A percentile compares a stretch with the other conserved stretches of the same genome.
phyloP scores from a whole-genome alignment of 1,140 invertebrate species.

The Adelges cooleyi region DNA sequence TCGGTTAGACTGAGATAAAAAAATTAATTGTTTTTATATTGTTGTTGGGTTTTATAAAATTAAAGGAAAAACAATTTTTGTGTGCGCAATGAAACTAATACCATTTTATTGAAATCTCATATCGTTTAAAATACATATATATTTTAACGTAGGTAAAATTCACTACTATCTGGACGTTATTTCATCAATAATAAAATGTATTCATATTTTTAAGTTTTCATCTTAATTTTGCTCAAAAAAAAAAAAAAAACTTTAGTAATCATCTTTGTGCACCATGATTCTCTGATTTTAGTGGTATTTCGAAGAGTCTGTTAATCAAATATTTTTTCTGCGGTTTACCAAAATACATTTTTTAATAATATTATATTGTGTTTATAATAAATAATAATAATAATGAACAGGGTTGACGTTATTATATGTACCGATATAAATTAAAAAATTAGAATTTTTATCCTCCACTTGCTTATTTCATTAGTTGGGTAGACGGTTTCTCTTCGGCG shows the following conservation, averaged over 20 bases:
- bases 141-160: no score
- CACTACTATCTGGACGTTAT: not conserved
- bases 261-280: slow-evolving; percentile 6
- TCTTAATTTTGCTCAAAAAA: slow-evolving; percentile 23
- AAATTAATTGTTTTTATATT: not conserved
- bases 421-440: no score
- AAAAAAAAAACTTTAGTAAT: not conserved
- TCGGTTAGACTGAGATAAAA: slow-evolving; percentile 8
- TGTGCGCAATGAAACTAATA: no score
- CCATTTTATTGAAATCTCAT: not conserved
- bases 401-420: no score
- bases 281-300: slow-evolving; percentile 1
- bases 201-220: slow-evolving; percentile 1
- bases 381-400: slow-evolving; percentile 7
- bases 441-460: no score
- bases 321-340: not conserved
- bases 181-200: not conserved
- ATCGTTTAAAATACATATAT: no score
- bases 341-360: not conserved
- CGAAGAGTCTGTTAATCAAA: no score
- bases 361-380: no score
- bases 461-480: no score
- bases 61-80: no score
- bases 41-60: slow-evolving; percentile 4
- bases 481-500: no score